These are phyloP conservation scores for Otolemur garnettii DNA, from an alignment of 2,113 vertebrate species.

Conservation along the genomic window DNA sequence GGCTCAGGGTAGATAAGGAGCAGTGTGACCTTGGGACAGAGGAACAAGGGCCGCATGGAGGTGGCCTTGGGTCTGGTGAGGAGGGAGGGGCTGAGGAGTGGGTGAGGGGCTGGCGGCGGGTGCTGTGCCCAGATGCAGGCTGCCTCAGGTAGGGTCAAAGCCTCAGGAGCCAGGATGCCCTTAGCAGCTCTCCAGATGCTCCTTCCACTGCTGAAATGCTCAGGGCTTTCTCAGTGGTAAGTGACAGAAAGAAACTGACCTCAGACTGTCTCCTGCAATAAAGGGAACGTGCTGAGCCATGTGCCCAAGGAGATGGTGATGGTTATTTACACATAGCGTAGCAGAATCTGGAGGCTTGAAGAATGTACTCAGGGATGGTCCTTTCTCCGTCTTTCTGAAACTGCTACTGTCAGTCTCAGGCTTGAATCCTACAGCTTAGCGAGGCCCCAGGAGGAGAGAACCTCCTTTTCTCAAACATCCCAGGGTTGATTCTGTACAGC, in stretches of 20 bases:
- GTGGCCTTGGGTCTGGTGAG: neutral
- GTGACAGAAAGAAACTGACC: neutral
- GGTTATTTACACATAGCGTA: neutral
- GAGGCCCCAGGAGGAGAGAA: neutral
- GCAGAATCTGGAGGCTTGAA: neutral
- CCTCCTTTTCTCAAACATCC: neutral
- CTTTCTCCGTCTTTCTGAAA: neutral
- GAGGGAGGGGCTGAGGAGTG: no score
- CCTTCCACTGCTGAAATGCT: neutral
- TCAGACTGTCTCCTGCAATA: neutral
- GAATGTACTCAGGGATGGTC: fast-evolving
- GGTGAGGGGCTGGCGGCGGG: no score
- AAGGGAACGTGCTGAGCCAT: neutral
- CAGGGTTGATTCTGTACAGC: neutral
- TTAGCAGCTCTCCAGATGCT: neutral
- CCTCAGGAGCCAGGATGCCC: neutral
- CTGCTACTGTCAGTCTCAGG: neutral
- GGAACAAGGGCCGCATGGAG: neutral
- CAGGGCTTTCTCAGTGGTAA: neutral
- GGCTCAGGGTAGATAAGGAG: neutral
- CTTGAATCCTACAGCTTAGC: neutral
- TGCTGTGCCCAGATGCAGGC: neutral
- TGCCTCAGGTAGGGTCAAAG: neutral
- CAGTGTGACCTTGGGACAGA: neutral
- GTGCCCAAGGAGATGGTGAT: no score